Percentiles rank a stretch among this genome's conserved stretches.
Evolutionary conservation across 2,113 vertebrate genomes (phyloP).

Genomic region (Protobothrops flavoviridis): DNA sequence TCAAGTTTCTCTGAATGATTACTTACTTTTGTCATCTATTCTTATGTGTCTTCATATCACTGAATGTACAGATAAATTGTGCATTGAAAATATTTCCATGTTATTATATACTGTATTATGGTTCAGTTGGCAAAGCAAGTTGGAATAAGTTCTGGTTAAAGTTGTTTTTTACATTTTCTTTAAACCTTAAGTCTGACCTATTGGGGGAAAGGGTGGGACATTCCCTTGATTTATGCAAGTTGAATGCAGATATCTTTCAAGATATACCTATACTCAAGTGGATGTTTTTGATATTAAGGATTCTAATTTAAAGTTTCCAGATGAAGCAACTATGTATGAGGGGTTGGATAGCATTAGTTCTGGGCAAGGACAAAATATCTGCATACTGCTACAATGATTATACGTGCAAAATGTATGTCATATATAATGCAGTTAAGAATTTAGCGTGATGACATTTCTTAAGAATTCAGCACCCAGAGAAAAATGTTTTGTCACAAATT

Average conservation of each 20-base stretch:
- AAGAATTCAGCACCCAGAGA: neutral
- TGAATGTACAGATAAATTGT: neutral
- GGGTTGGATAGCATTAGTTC: neutral
- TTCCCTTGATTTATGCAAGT: neutral
- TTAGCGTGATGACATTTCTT: neutral
- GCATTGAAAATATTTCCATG: neutral
- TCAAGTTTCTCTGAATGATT: neutral
- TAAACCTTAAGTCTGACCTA: neutral
- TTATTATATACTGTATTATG: neutral
- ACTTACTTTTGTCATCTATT: neutral
- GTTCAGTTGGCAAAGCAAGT: neutral
- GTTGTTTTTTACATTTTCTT: neutral
- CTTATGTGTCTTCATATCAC: neutral
- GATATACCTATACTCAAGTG: neutral
- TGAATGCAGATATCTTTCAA: neutral
- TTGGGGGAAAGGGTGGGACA: neutral
- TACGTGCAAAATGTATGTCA: neutral
- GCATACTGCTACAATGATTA: neutral
- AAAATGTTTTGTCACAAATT: neutral
- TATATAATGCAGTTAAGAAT: neutral
- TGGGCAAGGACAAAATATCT: neutral
- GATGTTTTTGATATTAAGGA: neutral
- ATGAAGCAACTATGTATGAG: neutral
- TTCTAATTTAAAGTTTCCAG: neutral
- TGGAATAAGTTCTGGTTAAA: neutral